A percentile compares a stretch with the other conserved stretches of the same genome.
Conservation (phyloP, 2,113 vertebrate genomes). For the Pongo pygmaeus region DNA sequence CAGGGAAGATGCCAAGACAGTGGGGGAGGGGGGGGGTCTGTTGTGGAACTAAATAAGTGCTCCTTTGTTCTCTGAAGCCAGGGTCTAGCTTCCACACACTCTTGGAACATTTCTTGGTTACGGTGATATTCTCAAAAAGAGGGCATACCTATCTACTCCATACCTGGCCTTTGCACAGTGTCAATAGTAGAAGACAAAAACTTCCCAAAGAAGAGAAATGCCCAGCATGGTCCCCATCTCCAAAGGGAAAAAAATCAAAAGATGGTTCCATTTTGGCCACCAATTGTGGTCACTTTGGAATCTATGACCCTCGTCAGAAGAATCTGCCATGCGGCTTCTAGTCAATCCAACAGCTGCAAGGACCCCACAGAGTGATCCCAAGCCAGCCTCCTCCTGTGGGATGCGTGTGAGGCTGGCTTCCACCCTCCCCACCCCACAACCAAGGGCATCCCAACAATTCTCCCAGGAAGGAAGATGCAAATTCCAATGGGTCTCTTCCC, state of each 20-base stretch:
- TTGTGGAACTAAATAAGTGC: neutral
- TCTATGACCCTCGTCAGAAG: neutral
- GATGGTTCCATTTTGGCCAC: neutral
- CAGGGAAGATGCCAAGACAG: neutral
- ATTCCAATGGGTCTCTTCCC: neutral
- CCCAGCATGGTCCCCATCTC: neutral
- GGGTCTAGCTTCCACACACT: neutral
- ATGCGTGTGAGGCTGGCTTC: too few relatives aligned
- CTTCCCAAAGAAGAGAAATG: neutral
- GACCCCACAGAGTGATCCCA: neutral
- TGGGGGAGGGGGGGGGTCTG: neutral
- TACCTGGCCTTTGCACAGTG: neutral
- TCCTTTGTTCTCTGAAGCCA: neutral
- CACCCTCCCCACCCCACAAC: neutral
- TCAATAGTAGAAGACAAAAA: neutral
- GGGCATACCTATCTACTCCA: neutral
- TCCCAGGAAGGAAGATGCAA: neutral
- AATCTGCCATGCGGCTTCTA: neutral
- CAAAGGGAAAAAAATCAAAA: neutral
- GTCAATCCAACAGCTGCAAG: neutral
- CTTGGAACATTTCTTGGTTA: neutral
- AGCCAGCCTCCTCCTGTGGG: neutral
- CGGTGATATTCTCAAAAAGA: neutral
- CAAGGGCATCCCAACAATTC: neutral
- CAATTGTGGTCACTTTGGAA: neutral